Conservation (phyloP, 2,888 invertebrate genomes). For the Netelia virgata region DNA sequence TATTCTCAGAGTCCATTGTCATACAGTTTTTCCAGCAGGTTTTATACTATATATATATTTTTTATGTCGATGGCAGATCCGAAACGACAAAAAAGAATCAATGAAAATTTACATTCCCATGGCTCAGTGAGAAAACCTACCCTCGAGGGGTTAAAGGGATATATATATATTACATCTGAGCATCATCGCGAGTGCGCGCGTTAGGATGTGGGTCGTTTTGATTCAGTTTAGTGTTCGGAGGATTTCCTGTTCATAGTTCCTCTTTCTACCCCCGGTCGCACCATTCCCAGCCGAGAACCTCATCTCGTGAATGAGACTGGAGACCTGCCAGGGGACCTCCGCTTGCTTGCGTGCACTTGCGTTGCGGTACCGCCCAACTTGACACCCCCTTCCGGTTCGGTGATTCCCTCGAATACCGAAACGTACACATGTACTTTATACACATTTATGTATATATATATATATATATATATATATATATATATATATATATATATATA, state of each 20-base stretch:
- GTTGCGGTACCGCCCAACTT: slow-evolving; percentile 75
- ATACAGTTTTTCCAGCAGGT: slow-evolving; percentile 27
- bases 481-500: no score
- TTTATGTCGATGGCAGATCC: slow-evolving; percentile 32
- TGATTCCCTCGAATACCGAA: slow-evolving; percentile 70
- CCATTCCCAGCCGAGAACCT: slow-evolving; percentile 56
- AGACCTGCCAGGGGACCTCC: slow-evolving; percentile 45
- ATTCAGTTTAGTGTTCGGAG: slow-evolving; percentile 77
- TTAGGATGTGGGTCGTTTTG: slow-evolving; percentile 80
- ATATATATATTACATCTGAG: background rate
- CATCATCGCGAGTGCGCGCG: slow-evolving; percentile 47
- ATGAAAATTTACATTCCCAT: slow-evolving; percentile 58
- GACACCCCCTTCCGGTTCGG: slow-evolving; percentile 82
- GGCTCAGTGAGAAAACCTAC: background rate
- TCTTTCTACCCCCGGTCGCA: slow-evolving; percentile 11
- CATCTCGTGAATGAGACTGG: slow-evolving; percentile 72
- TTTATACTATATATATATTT: slow-evolving; percentile 16
- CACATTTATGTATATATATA: background rate
- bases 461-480: no score
- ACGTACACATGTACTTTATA: slow-evolving; percentile 14
- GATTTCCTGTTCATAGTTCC: slow-evolving; percentile 82
- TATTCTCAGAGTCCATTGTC: slow-evolving; percentile 4
- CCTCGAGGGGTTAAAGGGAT: slow-evolving; percentile 17
- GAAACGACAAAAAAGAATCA: slow-evolving; percentile 37
- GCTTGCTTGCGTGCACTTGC: slow-evolving; percentile 79